phyloP scores from a whole-genome alignment of 1,140 invertebrate genomes.

The Eciton burchellii region DNA sequence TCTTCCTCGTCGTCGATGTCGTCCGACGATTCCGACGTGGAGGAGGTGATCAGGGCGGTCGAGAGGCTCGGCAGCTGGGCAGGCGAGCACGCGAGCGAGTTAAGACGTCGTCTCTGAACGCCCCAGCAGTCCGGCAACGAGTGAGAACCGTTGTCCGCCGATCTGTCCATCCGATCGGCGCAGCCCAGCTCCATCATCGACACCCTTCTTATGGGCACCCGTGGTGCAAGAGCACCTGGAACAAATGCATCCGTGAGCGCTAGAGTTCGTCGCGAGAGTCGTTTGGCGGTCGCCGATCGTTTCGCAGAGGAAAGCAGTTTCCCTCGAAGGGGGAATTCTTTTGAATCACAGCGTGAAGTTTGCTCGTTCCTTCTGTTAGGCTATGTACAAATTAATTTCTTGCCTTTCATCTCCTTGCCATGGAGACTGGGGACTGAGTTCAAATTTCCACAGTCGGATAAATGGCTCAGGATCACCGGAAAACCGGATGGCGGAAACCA shows the following conservation, averaged over 20 bases:
- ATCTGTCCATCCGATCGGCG: slow-evolving; percentile 78
- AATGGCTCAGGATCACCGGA: too few relatives aligned
- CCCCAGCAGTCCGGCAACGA: slow-evolving; percentile 84
- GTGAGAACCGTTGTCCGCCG: slow-evolving; percentile 77
- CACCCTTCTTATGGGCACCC: slow-evolving; percentile 76
- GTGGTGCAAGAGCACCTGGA: slow-evolving; percentile 60
- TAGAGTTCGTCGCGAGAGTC: not conserved
- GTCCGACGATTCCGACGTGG: slow-evolving; percentile 82
- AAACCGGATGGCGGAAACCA: too few relatives aligned
- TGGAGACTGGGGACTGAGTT: too few relatives aligned
- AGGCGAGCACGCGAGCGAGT: slow-evolving; percentile 77
- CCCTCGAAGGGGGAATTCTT: not conserved
- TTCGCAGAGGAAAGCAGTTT: too few relatives aligned
- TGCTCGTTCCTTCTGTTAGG: too few relatives aligned
- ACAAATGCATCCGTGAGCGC: not conserved
- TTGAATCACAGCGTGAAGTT: too few relatives aligned
- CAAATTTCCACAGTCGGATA: too few relatives aligned
- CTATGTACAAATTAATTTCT: too few relatives aligned
- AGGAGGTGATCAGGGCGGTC: slow-evolving; percentile 82
- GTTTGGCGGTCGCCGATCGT: not conserved
- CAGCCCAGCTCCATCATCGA: slow-evolving; percentile 84
- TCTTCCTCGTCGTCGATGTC: slow-evolving; percentile 82
- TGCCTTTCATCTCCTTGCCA: too few relatives aligned
- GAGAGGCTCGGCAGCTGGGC: slow-evolving; percentile 80
- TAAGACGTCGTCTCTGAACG: slow-evolving; percentile 77